Percentiles rank a stretch among this genome's conserved stretches.
phyloP scores from a whole-genome alignment of 2,888 invertebrate species.

The Caenorhabditis auriculariae region DNA sequence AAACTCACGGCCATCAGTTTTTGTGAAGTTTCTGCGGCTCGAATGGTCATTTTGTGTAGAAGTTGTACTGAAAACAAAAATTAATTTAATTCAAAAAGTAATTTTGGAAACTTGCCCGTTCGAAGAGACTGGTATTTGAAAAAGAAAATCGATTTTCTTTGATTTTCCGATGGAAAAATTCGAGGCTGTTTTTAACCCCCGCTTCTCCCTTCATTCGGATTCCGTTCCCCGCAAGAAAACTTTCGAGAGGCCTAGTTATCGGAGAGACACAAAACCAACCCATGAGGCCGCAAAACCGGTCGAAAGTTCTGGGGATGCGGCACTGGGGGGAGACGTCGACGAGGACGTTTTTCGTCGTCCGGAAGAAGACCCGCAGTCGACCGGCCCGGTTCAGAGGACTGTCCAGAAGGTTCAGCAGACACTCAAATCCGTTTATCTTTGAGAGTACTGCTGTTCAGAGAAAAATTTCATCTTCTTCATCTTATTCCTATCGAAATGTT shows the following conservation, averaged over 20 bases:
- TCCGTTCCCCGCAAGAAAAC: too few relatives aligned
- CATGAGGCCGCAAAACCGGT: conserved; percentile 93
- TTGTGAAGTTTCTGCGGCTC: conserved; percentile 84
- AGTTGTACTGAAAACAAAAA: conserved; percentile 78
- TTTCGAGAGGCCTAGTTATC: background rate
- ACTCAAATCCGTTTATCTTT: conserved; percentile 65
- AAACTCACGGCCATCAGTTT: conserved; percentile 77
- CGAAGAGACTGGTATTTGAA: too few relatives aligned
- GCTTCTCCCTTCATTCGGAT: background rate
- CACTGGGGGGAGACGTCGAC: conserved; percentile 77
- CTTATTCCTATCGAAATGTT: too few relatives aligned
- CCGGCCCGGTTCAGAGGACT: conserved; percentile 95
- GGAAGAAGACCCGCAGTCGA: conserved; percentile 79
- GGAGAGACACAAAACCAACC: conserved; percentile 69
- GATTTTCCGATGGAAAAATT: background rate
- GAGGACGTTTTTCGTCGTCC: conserved; percentile 67
- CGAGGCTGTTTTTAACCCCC: background rate
- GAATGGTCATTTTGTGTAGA: conserved; percentile 87
- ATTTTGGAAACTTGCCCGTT: too few relatives aligned
- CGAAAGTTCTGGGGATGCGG: conserved; percentile 92
- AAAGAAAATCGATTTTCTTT: too few relatives aligned
- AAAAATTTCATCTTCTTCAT: too few relatives aligned
- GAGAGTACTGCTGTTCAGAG: too few relatives aligned
- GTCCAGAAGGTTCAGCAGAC: conserved; percentile 93
- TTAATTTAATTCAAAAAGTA: background rate